Conservation (phyloP, 2,113 vertebrate genomes). For the Campylorhamphus procurvoides region DNA sequence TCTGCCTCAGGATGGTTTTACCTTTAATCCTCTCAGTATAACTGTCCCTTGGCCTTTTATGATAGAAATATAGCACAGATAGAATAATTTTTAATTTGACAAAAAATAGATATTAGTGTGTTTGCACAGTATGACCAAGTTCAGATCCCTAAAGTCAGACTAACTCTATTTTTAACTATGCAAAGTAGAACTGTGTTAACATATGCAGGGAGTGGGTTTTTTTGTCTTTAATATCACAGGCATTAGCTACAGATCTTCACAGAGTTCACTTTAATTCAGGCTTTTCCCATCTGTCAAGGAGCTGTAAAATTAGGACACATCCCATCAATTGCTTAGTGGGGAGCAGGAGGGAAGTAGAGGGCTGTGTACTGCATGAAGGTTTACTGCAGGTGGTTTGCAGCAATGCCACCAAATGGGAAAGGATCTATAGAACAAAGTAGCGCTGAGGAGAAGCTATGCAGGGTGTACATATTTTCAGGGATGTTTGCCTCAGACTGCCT, state of each 20-base stretch:
- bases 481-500: not conserved
- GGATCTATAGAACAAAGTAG: not conserved
- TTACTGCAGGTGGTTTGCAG: not conserved
- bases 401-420: not conserved
- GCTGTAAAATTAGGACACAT: constrained; percentile 11
- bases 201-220: not conserved
- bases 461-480: not conserved
- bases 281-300: constrained; percentile 24
- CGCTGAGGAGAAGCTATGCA: not conserved
- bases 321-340: not conserved
- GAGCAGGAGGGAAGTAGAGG: not conserved
- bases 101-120: not conserved
- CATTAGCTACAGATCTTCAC: constrained; percentile 5
- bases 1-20: not conserved
- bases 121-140: not conserved
- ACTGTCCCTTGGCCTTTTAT: not conserved
- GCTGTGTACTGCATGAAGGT: not conserved
- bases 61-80: not conserved
- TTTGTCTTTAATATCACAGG: constrained; percentile 11
- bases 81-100: not conserved
- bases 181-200: not conserved
- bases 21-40: not conserved
- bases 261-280: constrained; percentile 1
- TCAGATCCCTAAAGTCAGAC: constrained; percentile 6
- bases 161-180: constrained; percentile 7